These are phyloP conservation scores for Parasteatoda lunata DNA, from an alignment of 2,888 invertebrate species.

Conservation along the genomic window DNA sequence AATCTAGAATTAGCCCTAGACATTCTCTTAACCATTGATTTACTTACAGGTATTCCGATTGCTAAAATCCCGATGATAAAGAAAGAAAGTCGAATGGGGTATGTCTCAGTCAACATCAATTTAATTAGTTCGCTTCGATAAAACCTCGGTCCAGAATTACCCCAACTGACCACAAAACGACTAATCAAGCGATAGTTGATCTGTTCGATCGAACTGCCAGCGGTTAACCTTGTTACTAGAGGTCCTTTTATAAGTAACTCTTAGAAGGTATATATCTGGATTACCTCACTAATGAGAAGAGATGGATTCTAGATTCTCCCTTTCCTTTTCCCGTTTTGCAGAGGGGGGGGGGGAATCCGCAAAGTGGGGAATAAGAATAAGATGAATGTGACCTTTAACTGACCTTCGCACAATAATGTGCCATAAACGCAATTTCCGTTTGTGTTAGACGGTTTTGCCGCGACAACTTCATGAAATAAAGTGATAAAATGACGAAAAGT, in stretches of 20 bases:
- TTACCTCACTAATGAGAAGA: slow-evolving; percentile 17
- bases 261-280: slow-evolving; percentile 12
- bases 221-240: slow-evolving; percentile 16
- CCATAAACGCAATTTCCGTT: neutral
- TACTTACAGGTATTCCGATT: no score
- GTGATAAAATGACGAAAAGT: no score
- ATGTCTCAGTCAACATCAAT: slow-evolving; percentile 9
- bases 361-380: neutral
- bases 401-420: neutral
- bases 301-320: neutral
- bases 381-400: neutral
- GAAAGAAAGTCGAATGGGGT: neutral
- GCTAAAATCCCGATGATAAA: neutral
- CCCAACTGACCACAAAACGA: slow-evolving; percentile 10
- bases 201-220: neutral
- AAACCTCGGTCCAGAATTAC: neutral
- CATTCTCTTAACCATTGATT: neutral
- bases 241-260: neutral
- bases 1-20: no score
- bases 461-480: no score
- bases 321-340: neutral
- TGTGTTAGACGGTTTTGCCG: neutral
- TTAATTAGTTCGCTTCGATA: slow-evolving; percentile 15
- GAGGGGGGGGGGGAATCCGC: neutral
- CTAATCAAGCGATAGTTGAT: slow-evolving; percentile 10